These are phyloP conservation scores for Oncorhynchus nerka DNA, from an alignment of 2,113 vertebrate genomes.

Conservation along the genomic window DNA sequence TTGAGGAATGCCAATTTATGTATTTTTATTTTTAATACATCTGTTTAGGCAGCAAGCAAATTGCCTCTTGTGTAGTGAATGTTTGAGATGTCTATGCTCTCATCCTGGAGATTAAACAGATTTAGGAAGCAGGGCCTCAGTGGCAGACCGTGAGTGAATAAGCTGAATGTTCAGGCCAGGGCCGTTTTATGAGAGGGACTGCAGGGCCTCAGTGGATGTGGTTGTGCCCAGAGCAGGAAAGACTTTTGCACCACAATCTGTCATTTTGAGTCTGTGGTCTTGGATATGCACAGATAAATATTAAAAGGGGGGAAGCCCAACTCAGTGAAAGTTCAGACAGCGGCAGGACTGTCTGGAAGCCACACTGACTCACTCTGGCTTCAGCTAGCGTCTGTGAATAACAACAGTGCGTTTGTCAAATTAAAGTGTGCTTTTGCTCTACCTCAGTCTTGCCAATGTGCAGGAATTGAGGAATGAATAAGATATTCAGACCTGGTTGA, in stretches of 20 bases:
- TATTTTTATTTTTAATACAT: constrained; percentile 21
- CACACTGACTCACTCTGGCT: not conserved
- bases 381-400: not conserved
- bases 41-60: not conserved
- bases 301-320: constrained; percentile 53
- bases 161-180: constrained; percentile 28
- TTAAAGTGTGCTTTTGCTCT: not conserved
- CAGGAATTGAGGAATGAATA: not conserved
- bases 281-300: constrained; percentile 55
- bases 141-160: constrained; percentile 10
- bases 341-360: constrained; percentile 7
- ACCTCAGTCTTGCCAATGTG: not conserved
- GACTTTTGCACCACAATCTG: constrained; percentile 62
- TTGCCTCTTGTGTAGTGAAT: constrained; percentile 23
- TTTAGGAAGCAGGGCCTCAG: not conserved
- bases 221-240: constrained; percentile 70
- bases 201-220: constrained; percentile 64
- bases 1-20: not conserved
- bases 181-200: constrained; percentile 31
- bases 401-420: constrained; percentile 1
- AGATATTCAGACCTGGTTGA: not conserved
- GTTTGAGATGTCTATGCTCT: not conserved
- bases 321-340: constrained; percentile 59
- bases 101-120: not conserved
- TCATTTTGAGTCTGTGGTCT: constrained; percentile 68